These are phyloP conservation scores for Diadema setosum DNA, from an alignment of 35 echinoderm and acorn worm genomes.

Conservation along the genomic window DNA sequence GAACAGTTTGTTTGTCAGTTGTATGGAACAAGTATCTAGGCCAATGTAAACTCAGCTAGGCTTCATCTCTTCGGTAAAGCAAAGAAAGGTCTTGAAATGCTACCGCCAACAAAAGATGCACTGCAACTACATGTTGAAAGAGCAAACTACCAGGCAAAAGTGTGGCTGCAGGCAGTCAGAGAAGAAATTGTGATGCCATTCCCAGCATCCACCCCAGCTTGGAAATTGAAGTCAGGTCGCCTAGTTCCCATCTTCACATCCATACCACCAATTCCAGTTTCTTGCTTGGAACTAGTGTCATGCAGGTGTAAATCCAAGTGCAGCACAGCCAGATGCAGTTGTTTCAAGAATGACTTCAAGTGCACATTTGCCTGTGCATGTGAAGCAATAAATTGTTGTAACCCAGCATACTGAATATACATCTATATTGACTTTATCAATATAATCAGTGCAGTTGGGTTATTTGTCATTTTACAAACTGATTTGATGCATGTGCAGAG, in stretches of 20 bases:
- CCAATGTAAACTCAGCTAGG: neutral
- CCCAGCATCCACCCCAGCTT: neutral
- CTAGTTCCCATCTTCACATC: neutral
- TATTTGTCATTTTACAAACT: no score
- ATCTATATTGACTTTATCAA: no score
- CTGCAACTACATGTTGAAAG: neutral
- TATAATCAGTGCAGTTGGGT: no score
- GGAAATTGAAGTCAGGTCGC: neutral
- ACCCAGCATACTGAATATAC: no score
- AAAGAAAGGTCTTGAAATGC: neutral
- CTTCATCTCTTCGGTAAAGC: neutral
- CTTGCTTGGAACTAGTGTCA: no score
- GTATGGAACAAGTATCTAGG: neutral
- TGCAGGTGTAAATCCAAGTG: no score
- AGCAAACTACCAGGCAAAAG: neutral
- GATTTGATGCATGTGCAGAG: no score
- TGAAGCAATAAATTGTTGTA: no score
- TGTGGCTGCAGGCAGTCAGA: neutral
- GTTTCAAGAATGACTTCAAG: no score
- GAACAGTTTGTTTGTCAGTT: neutral
- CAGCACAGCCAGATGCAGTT: no score
- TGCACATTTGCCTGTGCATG: no score
- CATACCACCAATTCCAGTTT: no score
- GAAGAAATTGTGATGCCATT: neutral
- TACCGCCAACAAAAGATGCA: slow-evolving; percentile 18